These are phyloP conservation scores for Tangara arthus DNA, from an alignment of 2,797 vertebrate species.

Conservation along the genomic window DNA sequence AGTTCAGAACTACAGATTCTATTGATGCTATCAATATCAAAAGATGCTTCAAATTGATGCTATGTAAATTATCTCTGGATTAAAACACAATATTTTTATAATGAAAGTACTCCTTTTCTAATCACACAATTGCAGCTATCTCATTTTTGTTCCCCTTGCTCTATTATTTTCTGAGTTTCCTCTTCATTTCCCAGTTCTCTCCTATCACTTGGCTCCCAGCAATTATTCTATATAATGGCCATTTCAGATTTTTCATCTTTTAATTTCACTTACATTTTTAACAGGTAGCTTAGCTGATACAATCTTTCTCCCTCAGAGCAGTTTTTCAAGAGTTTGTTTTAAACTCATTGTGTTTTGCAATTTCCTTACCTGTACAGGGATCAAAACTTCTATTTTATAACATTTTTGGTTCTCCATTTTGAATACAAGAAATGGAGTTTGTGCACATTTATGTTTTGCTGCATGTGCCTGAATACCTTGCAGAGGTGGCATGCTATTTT, in stretches of 20 bases:
- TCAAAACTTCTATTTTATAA: background rate
- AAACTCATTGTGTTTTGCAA: background rate
- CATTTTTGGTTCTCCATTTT: background rate
- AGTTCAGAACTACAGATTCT: background rate
- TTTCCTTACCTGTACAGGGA: background rate
- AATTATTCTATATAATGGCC: background rate
- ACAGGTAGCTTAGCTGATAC: background rate
- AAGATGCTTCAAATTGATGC: background rate
- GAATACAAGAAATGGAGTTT: background rate
- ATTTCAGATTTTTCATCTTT: background rate
- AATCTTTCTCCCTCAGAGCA: background rate
- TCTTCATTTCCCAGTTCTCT: background rate
- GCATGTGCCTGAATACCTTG: background rate
- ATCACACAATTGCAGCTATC: background rate
- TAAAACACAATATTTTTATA: background rate
- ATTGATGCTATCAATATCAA: background rate
- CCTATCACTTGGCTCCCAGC: background rate
- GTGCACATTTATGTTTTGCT: background rate
- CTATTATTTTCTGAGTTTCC: background rate
- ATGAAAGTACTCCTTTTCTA: background rate
- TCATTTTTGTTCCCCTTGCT: background rate
- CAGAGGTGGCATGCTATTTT: background rate
- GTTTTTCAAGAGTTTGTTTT: background rate
- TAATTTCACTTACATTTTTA: background rate
- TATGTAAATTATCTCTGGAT: background rate